Conservation (phyloP, 2,113 vertebrate genomes). For the Syngnathus scovelli region DNA sequence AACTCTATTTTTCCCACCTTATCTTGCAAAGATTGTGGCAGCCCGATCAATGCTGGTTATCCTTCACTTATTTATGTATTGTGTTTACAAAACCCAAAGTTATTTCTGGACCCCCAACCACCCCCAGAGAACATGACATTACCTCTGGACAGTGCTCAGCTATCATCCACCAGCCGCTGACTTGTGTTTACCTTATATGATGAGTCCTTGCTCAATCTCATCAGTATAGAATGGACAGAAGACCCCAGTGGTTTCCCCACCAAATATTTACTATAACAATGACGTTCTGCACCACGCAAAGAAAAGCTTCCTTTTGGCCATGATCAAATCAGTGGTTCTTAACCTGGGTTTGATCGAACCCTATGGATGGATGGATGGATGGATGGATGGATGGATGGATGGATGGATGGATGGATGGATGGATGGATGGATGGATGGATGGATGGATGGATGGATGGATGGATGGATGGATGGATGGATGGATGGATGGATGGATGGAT, state of each 20-base stretch:
- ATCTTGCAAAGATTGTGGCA: neutral
- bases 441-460: too few species aligned
- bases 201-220: slow-evolving; percentile 47
- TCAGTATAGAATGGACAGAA: slow-evolving; percentile 32
- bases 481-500: too few species aligned
- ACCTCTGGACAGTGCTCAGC: slow-evolving; percentile 18
- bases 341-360: too few species aligned
- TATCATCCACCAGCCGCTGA: neutral
- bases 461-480: too few species aligned
- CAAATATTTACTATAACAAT: slow-evolving; percentile 36
- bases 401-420: too few species aligned
- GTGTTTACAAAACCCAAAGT: slow-evolving; percentile 19
- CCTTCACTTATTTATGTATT: neutral
- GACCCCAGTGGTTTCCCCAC: neutral
- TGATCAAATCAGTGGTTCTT: too few species aligned
- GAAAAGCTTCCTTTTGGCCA: neutral
- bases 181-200: slow-evolving; percentile 41
- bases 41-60: neutral
- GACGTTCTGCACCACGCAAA: slow-evolving; percentile 33
- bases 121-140: slow-evolving; percentile 29
- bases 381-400: too few species aligned
- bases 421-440: too few species aligned
- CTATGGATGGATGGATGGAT: too few species aligned
- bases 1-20: slow-evolving; percentile 3
- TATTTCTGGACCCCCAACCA: neutral